Percentiles rank a stretch among this genome's conserved stretches.
Conservation (phyloP, 1,140 invertebrate species). For the Lamellibrachia luymesi region DNA sequence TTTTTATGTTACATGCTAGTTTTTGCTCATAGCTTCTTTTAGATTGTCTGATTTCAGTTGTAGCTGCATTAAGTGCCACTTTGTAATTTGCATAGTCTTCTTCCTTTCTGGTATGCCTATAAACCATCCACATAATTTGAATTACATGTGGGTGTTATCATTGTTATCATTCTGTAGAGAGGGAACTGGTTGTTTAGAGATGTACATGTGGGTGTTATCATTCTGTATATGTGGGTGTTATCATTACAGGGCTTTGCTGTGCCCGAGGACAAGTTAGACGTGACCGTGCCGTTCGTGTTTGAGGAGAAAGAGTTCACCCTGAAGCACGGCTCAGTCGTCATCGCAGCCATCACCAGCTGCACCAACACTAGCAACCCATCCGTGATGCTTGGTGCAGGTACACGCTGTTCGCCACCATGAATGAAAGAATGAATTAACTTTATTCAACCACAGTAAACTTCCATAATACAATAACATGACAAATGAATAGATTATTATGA, state of each 20-base stretch:
- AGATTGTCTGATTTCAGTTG: too few relatives aligned
- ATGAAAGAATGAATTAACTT: not conserved
- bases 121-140: too few relatives aligned
- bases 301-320: conserved; percentile 81
- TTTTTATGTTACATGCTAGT: too few relatives aligned
- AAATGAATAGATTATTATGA: too few relatives aligned
- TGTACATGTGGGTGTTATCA: not conserved
- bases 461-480: too few relatives aligned
- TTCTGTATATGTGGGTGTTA: not conserved
- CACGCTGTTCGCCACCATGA: conserved; percentile 22
- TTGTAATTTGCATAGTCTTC: too few relatives aligned
- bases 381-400: conserved; percentile 91
- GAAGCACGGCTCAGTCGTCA: conserved; percentile 90
- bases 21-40: too few relatives aligned
- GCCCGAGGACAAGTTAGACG: conserved; percentile 66
- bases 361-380: conserved; percentile 98
- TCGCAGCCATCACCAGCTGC: conserved; percentile 96
- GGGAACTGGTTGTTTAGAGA: not conserved
- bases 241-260: conserved; percentile 76
- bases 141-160: not conserved
- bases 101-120: too few relatives aligned
- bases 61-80: too few relatives aligned
- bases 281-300: conserved; percentile 73
- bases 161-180: not conserved
- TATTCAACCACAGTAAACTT: not conserved